Conservation (phyloP, 2,888 invertebrate species). For the Hydrotaea diabolus region DNA sequence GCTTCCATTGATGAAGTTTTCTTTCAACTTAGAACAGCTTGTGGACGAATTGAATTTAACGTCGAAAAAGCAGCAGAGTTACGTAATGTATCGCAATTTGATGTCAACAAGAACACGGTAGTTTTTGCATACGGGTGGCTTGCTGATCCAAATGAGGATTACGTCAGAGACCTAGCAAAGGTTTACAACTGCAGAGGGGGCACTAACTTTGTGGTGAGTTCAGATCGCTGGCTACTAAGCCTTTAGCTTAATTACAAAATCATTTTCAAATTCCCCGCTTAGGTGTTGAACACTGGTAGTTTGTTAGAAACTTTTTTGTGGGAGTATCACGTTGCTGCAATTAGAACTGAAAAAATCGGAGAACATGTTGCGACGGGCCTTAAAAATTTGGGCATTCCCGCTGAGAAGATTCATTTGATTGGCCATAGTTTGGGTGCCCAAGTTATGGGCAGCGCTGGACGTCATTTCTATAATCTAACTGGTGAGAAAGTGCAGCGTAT, state of each 20-base stretch:
- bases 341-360: conserved; percentile 76
- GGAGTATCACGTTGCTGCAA: conserved; percentile 78
- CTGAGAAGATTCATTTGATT: conserved; percentile 73
- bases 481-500: conserved; percentile 71
- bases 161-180: conserved; percentile 65
- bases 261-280: background rate
- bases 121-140: conserved; percentile 76
- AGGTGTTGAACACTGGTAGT: conserved; percentile 77
- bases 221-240: no score
- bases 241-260: background rate
- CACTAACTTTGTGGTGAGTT: conserved; percentile 70
- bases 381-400: conserved; percentile 69
- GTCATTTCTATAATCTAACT: conserved; percentile 71
- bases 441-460: conserved; percentile 74
- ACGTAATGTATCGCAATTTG: conserved; percentile 70
- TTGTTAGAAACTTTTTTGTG: conserved; percentile 77
- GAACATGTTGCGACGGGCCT: conserved; percentile 70
- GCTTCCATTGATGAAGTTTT: conserved; percentile 69
- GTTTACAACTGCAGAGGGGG: conserved; percentile 75
- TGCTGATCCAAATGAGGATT: conserved; percentile 66
- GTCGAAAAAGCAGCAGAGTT: conserved; percentile 67
- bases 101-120: conserved; percentile 69
- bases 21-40: conserved; percentile 69
- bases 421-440: conserved; percentile 78
- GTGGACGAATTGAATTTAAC: conserved; percentile 67